Evolutionary conservation across 2,113 vertebrate species (phyloP), one percentile per base, ranked within the genome.

Genomic region (Narcine bancroftii): DNA sequence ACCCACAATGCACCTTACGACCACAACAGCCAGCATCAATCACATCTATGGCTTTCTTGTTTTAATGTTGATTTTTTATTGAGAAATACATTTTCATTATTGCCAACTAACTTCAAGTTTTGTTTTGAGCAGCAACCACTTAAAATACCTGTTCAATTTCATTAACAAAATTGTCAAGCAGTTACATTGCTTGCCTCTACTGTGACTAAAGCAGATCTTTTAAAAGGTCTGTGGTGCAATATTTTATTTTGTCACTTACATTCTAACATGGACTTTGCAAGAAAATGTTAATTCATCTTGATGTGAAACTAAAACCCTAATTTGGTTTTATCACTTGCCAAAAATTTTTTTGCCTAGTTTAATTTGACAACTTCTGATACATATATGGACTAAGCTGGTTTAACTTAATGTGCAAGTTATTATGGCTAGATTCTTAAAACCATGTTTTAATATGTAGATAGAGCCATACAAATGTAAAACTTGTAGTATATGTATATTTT

Each of bases 391-490:
- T 45, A 45, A 69, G 36, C 56, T 87, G 56, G 53, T 60, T 87
- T n/a, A 87, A 87, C n/a, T n/a, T 85, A 42, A 65, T 66, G 60
- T 94, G 95, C 94, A 95, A 95, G 95, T 95, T 94, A 93, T 93
- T 92, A 93, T 94, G 92, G 95, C 95, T 94, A 95, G 85, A 65
- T 65, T 89, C 36, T 66, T 94, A 94, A 94, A 81, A 93, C 93
- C 94, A 85, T 89, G 7, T 93, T 94, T 93, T 93, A 94, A 0
- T 36, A 9, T 66, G 94, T 95, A 94, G 94, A 75, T 95, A 96
- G 96, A 98, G 97, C 97, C 97, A 97, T 99, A 98, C 99, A 99
- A 97, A 99, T 98, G 97, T 99, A 98, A 96, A 97, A 96, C 94
- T 95, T 99, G 97, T 99, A 99, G 97, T 96, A 99, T 99, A 99